Evolutionary conservation across 2,113 vertebrate genomes (phyloP).

Genomic region (Ploceus nigricollis): DNA sequence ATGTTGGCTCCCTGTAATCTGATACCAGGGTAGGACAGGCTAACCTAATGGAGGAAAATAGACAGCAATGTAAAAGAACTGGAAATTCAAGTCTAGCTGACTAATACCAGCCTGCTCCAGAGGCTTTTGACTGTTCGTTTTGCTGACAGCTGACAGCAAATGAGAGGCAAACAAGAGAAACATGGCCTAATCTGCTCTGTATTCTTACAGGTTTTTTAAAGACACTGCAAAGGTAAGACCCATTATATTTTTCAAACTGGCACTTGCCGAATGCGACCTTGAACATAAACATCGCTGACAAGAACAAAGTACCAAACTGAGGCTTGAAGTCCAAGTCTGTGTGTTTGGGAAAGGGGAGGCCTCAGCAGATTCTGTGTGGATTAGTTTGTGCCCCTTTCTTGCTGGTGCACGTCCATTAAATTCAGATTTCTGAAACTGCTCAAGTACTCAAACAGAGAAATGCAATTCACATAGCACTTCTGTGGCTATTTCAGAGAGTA

Average conservation of each 20-base stretch:
- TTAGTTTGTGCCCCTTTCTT: background rate
- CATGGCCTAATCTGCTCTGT: background rate
- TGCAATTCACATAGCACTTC: background rate
- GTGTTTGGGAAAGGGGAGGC: background rate
- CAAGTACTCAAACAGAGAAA: background rate
- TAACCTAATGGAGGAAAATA: slow-evolving; percentile 65
- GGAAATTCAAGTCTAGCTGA: slow-evolving; percentile 82
- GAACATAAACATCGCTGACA: accelerated
- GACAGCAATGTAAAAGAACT: slow-evolving; percentile 80
- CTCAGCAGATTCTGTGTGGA: background rate
- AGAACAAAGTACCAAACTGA: background rate
- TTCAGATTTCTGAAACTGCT: background rate
- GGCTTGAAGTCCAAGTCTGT: background rate
- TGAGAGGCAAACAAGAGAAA: slow-evolving; percentile 12
- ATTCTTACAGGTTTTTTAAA: background rate
- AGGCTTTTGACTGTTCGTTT: slow-evolving; percentile 47
- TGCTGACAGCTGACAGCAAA: slow-evolving; percentile 69
- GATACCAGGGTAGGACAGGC: slow-evolving; percentile 64
- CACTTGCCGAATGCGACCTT: background rate
- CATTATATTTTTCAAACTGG: background rate
- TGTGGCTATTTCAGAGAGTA: background rate
- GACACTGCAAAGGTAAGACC: slow-evolving; percentile 35
- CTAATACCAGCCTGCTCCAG: slow-evolving; percentile 60
- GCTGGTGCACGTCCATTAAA: background rate
- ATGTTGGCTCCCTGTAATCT: slow-evolving; percentile 71